Evolutionary conservation across 2,888 invertebrate genomes (phyloP), one percentile per base, ranked within the genome.

Genomic region (Synanthedon vespiformis): DNA sequence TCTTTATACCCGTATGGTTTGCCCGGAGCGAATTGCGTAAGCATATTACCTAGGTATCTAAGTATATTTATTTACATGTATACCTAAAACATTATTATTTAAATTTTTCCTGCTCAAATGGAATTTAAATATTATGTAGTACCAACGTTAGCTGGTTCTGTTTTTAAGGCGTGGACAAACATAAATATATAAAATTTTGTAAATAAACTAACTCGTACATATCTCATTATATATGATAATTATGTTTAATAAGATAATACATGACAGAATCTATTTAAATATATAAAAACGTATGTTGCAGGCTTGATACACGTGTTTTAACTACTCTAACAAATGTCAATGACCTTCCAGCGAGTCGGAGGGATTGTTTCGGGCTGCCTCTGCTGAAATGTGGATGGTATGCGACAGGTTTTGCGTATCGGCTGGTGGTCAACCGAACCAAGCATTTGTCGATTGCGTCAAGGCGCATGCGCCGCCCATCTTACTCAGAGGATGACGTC

Each of bases 291-390:
- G 10, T 16, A 13, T 48, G 13, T 48, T 48, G 14, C 14, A 18
- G n/a, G n/a, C 16, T 18, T 22, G 22, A 12, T 10, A 18, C 22
- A 47, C 47, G 47, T 47, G 13, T 47, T 13, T 47, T 47, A n/a
- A 48, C 49, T 40, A n/a, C 18, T 47, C 44, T 6, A 40, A 48
- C 34, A 60, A 55, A 66, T 76, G 83, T 81, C 82, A 80, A 71
- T 80, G 82, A 80, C 79, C 83, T 70, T 67, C 64, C 62, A 62
- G 13, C 44, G 34, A 34, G 34, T 34, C 44, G 2, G 14, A 44
- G 8, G 44, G 14, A 73, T 68, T 69, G 75, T 77, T 81, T 78
- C 78, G 77, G 79, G 80, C 73, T 77, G 76, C 69, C 77, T 74
- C 70, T 75, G 70, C 76, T 79, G 79, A 79, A 77, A 80, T 69